These are phyloP conservation scores for Xenotilapia leptura DNA, from an alignment of 2,113 vertebrate species.

Conservation along the genomic window DNA sequence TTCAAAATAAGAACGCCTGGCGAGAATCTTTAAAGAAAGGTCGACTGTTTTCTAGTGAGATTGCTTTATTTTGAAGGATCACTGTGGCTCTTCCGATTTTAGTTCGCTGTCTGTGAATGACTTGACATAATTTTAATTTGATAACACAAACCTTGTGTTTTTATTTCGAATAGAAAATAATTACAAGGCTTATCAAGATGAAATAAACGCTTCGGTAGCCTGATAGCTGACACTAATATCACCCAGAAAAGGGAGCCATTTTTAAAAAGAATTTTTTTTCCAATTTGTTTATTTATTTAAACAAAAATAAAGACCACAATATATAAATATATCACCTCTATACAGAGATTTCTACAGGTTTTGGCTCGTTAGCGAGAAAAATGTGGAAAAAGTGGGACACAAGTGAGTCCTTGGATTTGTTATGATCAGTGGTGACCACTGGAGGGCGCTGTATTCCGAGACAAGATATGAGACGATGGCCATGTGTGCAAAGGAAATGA, in stretches of 20 bases:
- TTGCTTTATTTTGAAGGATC: conserved; percentile 8
- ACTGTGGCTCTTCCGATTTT: background rate
- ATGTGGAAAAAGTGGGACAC: background rate
- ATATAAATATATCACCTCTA: background rate
- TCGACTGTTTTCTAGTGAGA: accelerated
- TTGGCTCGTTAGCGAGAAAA: background rate
- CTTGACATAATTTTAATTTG: background rate
- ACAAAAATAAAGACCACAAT: background rate
- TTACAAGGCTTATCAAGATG: background rate
- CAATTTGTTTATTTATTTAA: background rate
- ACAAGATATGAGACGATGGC: background rate
- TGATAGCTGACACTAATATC: background rate
- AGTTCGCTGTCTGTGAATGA: background rate
- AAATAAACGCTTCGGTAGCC: background rate
- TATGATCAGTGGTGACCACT: background rate
- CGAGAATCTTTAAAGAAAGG: accelerated
- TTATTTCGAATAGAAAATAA: background rate
- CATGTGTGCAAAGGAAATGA: background rate
- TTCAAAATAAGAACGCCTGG: conserved; percentile 25
- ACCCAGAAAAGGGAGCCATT: background rate
- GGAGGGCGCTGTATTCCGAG: background rate
- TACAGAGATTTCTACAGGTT: background rate
- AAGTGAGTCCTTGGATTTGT: background rate
- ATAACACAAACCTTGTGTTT: background rate
- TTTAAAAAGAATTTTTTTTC: background rate